Percentiles rank a stretch among this genome's conserved stretches.
These are phyloP conservation scores for Atherinosoma microstoma DNA, from an alignment of 2,797 vertebrate genomes.

Conservation along the genomic window DNA sequence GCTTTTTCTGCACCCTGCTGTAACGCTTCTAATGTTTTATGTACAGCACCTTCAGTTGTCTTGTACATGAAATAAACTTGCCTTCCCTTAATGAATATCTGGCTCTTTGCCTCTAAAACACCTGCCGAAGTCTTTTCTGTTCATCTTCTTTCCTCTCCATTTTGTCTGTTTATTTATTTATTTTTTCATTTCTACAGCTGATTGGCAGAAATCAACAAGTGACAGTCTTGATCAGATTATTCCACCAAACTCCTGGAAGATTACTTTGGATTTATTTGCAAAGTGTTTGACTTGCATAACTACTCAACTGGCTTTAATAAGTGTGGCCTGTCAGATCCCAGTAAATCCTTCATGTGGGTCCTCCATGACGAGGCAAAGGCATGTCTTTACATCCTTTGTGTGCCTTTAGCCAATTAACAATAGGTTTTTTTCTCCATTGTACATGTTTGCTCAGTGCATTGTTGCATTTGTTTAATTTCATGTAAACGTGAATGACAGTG, in stretches of 20 bases:
- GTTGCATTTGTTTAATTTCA: conserved; percentile 1
- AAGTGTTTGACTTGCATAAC: conserved; percentile 60
- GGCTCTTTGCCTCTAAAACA: conserved; percentile 41
- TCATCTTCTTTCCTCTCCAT: conserved; percentile 27
- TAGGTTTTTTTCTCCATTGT: conserved; percentile 5
- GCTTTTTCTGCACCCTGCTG: no score
- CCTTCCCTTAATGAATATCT: conserved; percentile 29
- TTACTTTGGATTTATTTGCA: conserved; percentile 53
- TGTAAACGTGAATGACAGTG: conserved; percentile 11
- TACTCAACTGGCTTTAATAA: conserved; percentile 57
- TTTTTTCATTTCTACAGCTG: conserved; percentile 18
- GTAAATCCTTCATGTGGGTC: conserved; percentile 58
- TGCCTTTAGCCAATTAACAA: conserved; percentile 3
- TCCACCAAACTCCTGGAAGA: conserved; percentile 57
- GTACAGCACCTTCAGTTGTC: no score
- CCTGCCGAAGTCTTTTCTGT: conserved; percentile 26
- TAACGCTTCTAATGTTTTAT: no score
- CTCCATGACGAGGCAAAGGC: conserved; percentile 35
- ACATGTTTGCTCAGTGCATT: conserved; percentile 8
- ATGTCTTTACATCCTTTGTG: conserved; percentile 47
- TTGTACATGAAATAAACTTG: no score
- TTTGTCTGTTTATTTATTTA: conserved; percentile 35
- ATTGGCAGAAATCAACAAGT: conserved; percentile 22
- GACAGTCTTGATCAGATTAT: conserved; percentile 35
- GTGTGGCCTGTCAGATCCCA: conserved; percentile 22